Conservation (phyloP, 2,113 vertebrate genomes). For the Lota lota region DNA sequence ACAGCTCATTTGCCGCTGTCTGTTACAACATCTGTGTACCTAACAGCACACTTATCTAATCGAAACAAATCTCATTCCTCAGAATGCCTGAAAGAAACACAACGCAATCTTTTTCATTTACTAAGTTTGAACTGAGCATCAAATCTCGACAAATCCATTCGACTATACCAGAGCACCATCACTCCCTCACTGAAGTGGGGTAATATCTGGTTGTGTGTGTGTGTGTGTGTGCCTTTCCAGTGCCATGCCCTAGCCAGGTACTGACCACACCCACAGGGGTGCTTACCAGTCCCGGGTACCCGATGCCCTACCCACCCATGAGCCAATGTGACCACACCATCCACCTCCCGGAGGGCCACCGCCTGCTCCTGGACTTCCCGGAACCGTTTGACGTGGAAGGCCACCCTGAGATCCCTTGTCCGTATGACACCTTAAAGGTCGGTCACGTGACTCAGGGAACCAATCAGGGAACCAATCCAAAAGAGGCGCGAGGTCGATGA, state of each 20-base stretch:
- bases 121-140: too few relatives aligned
- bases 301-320: slow-evolving; percentile 71
- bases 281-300: slow-evolving; percentile 76
- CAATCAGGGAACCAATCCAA: slow-evolving; percentile 10
- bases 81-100: too few relatives aligned
- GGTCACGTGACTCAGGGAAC: slow-evolving; percentile 18
- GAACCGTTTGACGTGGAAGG: slow-evolving; percentile 77
- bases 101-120: too few relatives aligned
- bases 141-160: neutral
- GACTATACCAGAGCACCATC: neutral
- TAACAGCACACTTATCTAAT: slow-evolving; percentile 33
- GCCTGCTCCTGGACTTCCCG: slow-evolving; percentile 73
- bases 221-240: slow-evolving; percentile 49
- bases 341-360: slow-evolving; percentile 73
- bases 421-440: slow-evolving; percentile 80
- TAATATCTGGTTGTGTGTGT: neutral
- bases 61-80: slow-evolving; percentile 46
- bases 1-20: slow-evolving; percentile 59
- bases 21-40: slow-evolving; percentile 49
- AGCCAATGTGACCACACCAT: slow-evolving; percentile 74
- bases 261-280: slow-evolving; percentile 67
- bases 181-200: too few relatives aligned
- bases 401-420: slow-evolving; percentile 69
- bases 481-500: slow-evolving; percentile 36
- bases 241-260: slow-evolving; percentile 66